Conservation (phyloP, 2,113 vertebrate genomes). For the Seriola aureovittata region DNA sequence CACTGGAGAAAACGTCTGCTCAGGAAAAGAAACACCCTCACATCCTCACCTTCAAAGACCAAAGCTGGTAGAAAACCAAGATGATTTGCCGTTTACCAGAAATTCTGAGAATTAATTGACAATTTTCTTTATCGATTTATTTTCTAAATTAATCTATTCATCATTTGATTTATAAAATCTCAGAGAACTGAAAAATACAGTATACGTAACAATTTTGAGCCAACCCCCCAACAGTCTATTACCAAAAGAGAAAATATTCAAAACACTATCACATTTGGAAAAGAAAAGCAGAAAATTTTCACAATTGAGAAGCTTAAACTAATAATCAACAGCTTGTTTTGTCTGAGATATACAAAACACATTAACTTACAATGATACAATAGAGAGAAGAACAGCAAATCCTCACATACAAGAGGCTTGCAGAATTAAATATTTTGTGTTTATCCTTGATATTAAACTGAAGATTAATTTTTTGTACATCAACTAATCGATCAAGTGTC, state of each 20-base stretch:
- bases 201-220: background rate
- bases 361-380: background rate
- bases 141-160: background rate
- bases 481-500: background rate
- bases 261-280: background rate
- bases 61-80: background rate
- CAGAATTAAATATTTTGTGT: background rate
- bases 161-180: background rate
- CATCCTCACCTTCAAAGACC: background rate
- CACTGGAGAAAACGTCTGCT: background rate
- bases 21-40: conserved; percentile 2
- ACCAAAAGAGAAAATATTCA: background rate
- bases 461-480: background rate
- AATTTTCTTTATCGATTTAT: background rate
- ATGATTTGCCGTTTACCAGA: background rate
- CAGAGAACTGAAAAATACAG: background rate
- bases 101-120: background rate
- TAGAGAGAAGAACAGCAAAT: background rate
- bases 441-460: background rate
- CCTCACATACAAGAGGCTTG: background rate
- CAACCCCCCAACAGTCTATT: too few relatives aligned
- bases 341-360: background rate
- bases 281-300: background rate
- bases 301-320: background rate
- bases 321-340: too few relatives aligned